Base-by-base conservation (phyloP, 1,140 invertebrate species). In the Solen grandis region DNA sequence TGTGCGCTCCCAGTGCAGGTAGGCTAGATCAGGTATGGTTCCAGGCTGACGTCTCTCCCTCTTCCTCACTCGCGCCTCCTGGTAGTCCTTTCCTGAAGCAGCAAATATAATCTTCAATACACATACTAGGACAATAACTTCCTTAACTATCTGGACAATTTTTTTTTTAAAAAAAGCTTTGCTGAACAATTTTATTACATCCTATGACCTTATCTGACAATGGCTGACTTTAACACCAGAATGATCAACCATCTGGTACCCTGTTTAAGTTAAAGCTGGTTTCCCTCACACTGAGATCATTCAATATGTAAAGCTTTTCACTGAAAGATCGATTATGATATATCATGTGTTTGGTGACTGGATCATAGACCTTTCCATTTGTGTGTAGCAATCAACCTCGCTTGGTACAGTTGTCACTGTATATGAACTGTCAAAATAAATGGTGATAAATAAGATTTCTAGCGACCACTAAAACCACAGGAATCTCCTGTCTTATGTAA, bases 1-100 rank as follows among this genome's bases (percentile, higher is more conserved):
- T 1, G 91, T 91, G 63, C 80, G 87, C 82, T 92, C 91, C 90
- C 90, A 90, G 72, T 89, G 86, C 41, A 91, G 75, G 74, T 92
- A 92, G 1, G 91, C 89, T 22, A 91, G 82, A 72, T 91, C 84
- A 10, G 88, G 89, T 31, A 92, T 90, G 22, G 84, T 90, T 14
- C 86, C 77, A 13, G 91, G 91, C 66, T 92, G 91, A 33, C 86
- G 86, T 25, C 92, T 75, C 60, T 90, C 88, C 63, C 91, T 60
- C 75, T 92, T 92, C 35, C 84, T 82, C 13, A 86, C 72, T 52
- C 90, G 73, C 8, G 84, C 41, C 62, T 92, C 90, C 66, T 92
- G 90, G 77, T 92, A 92, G 38, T 88, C 84, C 76, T 91, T 90
- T n/a, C 91, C 90, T 92, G 69, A 31, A 77, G 33, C 13, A 27